Base-by-base conservation (phyloP, 2,888 invertebrate genomes). In the Erebia aethiops region DNA sequence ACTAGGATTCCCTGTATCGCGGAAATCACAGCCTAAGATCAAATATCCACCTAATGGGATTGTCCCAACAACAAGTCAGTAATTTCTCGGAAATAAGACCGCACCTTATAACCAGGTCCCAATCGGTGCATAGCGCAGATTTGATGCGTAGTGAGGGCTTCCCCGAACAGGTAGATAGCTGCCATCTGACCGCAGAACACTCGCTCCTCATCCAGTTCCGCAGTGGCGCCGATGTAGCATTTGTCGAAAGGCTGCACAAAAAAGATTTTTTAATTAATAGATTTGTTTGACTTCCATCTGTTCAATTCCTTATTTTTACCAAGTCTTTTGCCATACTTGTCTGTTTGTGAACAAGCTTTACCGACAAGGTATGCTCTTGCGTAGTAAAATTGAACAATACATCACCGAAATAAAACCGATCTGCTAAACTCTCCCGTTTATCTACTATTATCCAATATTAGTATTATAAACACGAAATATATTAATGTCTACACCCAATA, bases 131-230 rank as follows among this genome's bases (percentile, higher is more conserved):
- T 98, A 79, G 99, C 99, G 94, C 98, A 98, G 81, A 99, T 98
- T 92, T 99, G 99, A 93, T 99, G 98, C 72, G 99, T 98, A 71
- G 98, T 97, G 79, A 99, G 95, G 61, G 99, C 98, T 93, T 99
- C 99, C 81, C 98, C 98, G 92, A 99, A 99, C 77, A 99, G 94
- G 94, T 99, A 99, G 84, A 99, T 98, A 68, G 99, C 98, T 35
- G 99, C 98, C 98, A 99, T 99, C 95, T 99, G 99, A 52, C 99
- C 99, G 92, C 99, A 99, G 94, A 99, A 99, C 78, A 99, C 98
- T 74, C 98, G 95, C 87, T 99, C 99, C 85, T 98, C 98, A 84
- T 99, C 99, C 85, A 99, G 91, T 92, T 99, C 99, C 1, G 99
- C 98, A 66, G 98, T 98, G 72, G 99, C 98, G 72, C 99, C 99